A percentile compares a stretch with the other conserved stretches of the same genome.
Evolutionary conservation across 2,113 vertebrate genomes (phyloP).

Genomic region (Cololabis saira): DNA sequence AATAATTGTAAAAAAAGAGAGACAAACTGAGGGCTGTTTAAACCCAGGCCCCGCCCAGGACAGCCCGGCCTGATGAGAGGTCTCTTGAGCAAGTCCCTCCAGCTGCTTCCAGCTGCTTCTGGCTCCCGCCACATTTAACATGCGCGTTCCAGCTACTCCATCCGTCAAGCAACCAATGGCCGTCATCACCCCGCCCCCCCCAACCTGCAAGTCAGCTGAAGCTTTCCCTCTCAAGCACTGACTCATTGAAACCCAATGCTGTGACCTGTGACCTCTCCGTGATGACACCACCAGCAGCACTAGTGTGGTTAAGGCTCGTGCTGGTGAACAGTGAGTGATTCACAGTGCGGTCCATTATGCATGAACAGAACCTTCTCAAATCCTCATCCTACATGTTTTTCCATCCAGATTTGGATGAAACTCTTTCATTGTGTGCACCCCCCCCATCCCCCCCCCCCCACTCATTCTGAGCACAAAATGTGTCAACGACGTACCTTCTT

Average conservation of each 20-base stretch:
- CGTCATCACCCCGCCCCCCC: conserved; percentile 41
- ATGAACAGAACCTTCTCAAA: conserved; percentile 31
- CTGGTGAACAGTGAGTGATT: conserved; percentile 53
- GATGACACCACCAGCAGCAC: conserved; percentile 53
- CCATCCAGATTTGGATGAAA: conserved; percentile 57
- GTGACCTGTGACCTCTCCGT: conserved; percentile 40
- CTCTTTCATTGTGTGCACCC: conserved; percentile 54
- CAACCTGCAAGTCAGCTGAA: conserved; percentile 46
- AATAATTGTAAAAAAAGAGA: too few species aligned
- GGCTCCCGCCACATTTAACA: conserved; percentile 36
- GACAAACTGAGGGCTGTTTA: too few species aligned
- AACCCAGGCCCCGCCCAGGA: not conserved
- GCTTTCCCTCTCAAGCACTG: conserved; percentile 35
- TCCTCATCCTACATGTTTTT: conserved; percentile 50
- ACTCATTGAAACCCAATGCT: conserved; percentile 57
- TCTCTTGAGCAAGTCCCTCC: conserved; percentile 16
- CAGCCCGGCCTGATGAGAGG: conserved; percentile 19
- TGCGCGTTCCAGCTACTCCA: conserved; percentile 31
- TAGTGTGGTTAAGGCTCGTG: conserved; percentile 58
- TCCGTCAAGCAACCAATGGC: conserved; percentile 48
- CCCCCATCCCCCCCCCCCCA: too few species aligned
- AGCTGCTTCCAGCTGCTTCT: conserved; percentile 15
- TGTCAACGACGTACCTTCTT: conserved; percentile 72
- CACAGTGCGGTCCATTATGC: conserved; percentile 58
- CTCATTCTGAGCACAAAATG: not conserved